Base-by-base conservation (phyloP, 64 coral and sea anemone species). In the Anthopleura sola region DNA sequence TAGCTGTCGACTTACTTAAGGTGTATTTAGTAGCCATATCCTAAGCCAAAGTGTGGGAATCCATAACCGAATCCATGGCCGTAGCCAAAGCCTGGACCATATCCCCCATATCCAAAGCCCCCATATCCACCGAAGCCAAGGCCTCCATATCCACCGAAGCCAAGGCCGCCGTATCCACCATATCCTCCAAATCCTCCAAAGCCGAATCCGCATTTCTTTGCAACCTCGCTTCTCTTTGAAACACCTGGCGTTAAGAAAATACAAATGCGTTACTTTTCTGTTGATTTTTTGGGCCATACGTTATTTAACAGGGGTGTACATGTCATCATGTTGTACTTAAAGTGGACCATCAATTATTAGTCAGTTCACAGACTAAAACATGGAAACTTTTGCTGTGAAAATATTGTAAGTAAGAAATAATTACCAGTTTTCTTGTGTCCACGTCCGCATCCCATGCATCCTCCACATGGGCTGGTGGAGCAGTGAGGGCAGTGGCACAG, bases 401-500 rank as follows among this genome's bases (percentile, higher is more conserved):
- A 29, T 23, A 37, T 53, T 53, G 50, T 15, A 17, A 53, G 6
- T 15, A 53, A 53, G 50, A 53, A 53, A 16, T 12, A 34, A 28
- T 71, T 71, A 71, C 66, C 66, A 71, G 34, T 14, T 71, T 71
- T 71, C 66, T 71, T 71, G 66, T 71, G 66, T 71, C 66, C 66
- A 71, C 81, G 26, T 68, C 62, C 62, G 26, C 66, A 71, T 71
- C 66, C 66, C 66, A 71, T 71, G 14, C 66, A 71, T 29, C 66
- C 66, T 32, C 66, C 66, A 71, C 66, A 71, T 71, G 66, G 66
- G 66, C 66, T 71, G 66, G 66, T 71, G 23, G 66, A 91, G 60
- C 84, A 83, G 21, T 81, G 55, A 49, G 60, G 82, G 82, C 82
- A 83, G 60, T 86, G 89, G 37, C 89, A 91, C 75, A 91, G 48